Evolutionary conservation across 2,888 invertebrate genomes (phyloP).

Genomic region (Embidobia sp.): DNA sequence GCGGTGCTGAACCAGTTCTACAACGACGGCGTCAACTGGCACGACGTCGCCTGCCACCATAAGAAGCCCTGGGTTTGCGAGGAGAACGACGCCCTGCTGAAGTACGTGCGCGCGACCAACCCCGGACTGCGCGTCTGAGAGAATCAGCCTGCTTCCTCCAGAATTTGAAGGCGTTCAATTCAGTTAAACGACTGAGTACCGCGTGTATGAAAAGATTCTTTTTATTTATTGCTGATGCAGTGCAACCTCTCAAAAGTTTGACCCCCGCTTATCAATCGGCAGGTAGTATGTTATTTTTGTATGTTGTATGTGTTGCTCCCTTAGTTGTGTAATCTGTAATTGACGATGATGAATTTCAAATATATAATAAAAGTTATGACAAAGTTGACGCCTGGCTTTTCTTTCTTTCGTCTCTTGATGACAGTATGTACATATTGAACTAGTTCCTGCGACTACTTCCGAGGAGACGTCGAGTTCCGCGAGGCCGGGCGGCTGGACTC

Average conservation of each 20-base stretch:
- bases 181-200: slow-evolving; percentile 77
- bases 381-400: slow-evolving; percentile 9
- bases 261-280: slow-evolving; percentile 41
- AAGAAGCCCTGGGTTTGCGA: slow-evolving; percentile 94
- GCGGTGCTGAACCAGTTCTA: slow-evolving; percentile 94
- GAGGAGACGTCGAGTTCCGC: slow-evolving; percentile 75
- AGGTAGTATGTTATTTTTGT: slow-evolving; percentile 52
- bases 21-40: slow-evolving; percentile 95
- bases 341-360: slow-evolving; percentile 64
- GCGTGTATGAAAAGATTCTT: slow-evolving; percentile 71
- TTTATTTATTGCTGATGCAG: slow-evolving; percentile 74
- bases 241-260: slow-evolving; percentile 23
- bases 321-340: slow-evolving; percentile 49
- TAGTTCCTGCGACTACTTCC: slow-evolving; percentile 17
- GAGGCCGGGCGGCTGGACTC: slow-evolving; percentile 77
- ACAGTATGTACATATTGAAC: slow-evolving; percentile 45
- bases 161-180: slow-evolving; percentile 56
- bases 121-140: slow-evolving; percentile 88
- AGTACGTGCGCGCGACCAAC: slow-evolving; percentile 92
- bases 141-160: neutral
- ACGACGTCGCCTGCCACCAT: slow-evolving; percentile 94
- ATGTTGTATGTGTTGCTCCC: slow-evolving; percentile 53
- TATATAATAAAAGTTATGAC: slow-evolving; percentile 57
- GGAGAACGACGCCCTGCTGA: slow-evolving; percentile 92
- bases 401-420: neutral